Percentiles rank a stretch among this genome's conserved stretches.
Evolutionary conservation across 2,797 vertebrate genomes (phyloP).

Genomic region (Schizopygopsis malacanthus): DNA sequence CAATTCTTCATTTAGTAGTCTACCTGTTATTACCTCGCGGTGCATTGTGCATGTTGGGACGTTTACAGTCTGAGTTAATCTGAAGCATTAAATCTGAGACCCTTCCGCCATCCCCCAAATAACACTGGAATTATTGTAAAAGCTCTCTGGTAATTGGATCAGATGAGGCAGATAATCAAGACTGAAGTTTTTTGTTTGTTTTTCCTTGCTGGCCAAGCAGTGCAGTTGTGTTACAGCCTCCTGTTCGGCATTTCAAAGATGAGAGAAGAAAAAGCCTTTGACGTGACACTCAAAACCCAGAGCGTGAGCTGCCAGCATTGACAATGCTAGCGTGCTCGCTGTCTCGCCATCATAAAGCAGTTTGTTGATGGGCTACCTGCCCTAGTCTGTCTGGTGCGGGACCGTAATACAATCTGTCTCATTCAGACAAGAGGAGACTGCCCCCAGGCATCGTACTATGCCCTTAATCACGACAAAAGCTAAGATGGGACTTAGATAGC

Average conservation of each 20-base stretch:
- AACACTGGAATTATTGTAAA: conserved; percentile 49
- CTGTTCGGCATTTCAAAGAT: conserved; percentile 56
- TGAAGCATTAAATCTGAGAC: conserved; percentile 22
- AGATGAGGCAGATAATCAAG: conserved; percentile 57
- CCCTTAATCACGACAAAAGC: conserved; percentile 79
- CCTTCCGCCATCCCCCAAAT: conserved; percentile 24
- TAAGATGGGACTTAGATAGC: conserved; percentile 79
- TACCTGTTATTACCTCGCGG: neutral
- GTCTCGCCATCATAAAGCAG: conserved; percentile 67
- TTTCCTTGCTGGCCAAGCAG: conserved; percentile 23
- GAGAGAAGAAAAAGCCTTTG: conserved; percentile 72
- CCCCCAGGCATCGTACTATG: conserved; percentile 70
- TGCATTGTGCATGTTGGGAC: conserved; percentile 17
- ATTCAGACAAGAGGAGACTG: conserved; percentile 64
- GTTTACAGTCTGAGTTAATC: neutral
- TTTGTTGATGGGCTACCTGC: conserved; percentile 77
- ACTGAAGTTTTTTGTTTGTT: conserved; percentile 51
- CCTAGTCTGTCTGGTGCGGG: conserved; percentile 58
- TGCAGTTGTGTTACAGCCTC: conserved; percentile 32
- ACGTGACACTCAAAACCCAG: conserved; percentile 83
- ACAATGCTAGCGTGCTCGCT: conserved; percentile 75
- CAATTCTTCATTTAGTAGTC: neutral
- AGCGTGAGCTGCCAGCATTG: conserved; percentile 67
- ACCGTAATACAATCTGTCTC: conserved; percentile 67
- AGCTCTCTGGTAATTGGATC: conserved; percentile 50